Evolutionary conservation across 2,797 vertebrate species (phyloP).

Genomic region (Poecilia gillii): DNA sequence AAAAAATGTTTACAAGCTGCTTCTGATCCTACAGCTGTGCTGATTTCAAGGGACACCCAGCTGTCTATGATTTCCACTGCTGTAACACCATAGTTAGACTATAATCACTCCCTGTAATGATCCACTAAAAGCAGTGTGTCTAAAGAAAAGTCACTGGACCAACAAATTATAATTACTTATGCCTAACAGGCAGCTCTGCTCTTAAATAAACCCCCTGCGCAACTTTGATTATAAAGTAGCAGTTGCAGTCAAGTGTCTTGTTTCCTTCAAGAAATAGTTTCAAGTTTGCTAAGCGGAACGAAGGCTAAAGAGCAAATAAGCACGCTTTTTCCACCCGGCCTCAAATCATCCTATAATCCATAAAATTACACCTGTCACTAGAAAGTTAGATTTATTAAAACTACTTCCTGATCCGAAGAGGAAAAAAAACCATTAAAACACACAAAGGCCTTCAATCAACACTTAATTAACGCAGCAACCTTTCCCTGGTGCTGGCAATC

Average conservation of each 20-base stretch:
- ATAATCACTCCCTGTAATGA: conserved; percentile 42
- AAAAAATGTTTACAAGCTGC: conserved; percentile 21
- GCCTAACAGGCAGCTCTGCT: conserved; percentile 34
- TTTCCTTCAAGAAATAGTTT: conserved; percentile 55
- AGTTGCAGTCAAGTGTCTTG: conserved; percentile 45
- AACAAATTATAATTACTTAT: conserved; percentile 53
- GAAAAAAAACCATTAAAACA: conserved; percentile 77
- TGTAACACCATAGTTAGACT: conserved; percentile 26
- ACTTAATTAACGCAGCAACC: conserved; percentile 83
- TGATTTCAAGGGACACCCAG: conserved; percentile 7
- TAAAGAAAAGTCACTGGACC: conserved; percentile 43
- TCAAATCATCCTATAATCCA: conserved; percentile 78
- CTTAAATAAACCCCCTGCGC: conserved; percentile 49
- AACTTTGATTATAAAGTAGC: conserved; percentile 59
- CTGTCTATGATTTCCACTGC: conserved; percentile 33
- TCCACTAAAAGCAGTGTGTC: conserved; percentile 46
- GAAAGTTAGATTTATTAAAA: conserved; percentile 84
- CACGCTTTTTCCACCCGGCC: conserved; percentile 49
- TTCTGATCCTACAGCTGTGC: conserved; percentile 26
- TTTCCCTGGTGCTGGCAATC: conserved; percentile 67
- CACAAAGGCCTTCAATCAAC: conserved; percentile 77
- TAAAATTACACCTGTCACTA: conserved; percentile 90
- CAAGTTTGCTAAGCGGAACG: conserved; percentile 58
- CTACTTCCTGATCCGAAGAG: conserved; percentile 80
- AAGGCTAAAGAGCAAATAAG: conserved; percentile 66